Base-by-base conservation (phyloP, 64 coral and sea anemone species). In the Porites lutea region DNA sequence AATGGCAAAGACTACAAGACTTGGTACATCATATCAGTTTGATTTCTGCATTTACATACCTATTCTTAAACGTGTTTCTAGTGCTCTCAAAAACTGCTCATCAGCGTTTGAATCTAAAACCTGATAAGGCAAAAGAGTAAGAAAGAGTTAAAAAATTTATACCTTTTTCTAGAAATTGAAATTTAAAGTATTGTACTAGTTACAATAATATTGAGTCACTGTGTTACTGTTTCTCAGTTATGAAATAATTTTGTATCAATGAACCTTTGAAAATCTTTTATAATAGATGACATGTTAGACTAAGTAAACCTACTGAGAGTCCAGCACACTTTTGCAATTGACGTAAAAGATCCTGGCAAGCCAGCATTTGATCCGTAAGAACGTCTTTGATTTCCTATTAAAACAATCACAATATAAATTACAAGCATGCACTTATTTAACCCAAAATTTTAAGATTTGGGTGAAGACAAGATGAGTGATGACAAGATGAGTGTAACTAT, bases 91-190 rank as follows among this genome's bases (percentile, higher is more conserved):
- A 84, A 68, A 68, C 23, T 48, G 61, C 52, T 84, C 63, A 69
- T 84, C 81, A 68, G 64, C 81, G 69, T 51, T 84, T 84, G 47
- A 68, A 4, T 84, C 63, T 47, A 68, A 68, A 11, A 84, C 81
- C 81, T 83, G 61, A 45, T 65, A 19, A 16, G 18, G 48, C 67
- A 67, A 22, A 43, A 4, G 6, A 7, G 51, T 50, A 50, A 37
- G 0, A 37, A 37, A 37, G 27, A 37, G 27, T 37, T 37, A 37
- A 37, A 37, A 37, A n/a, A n/a, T n/a, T n/a, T n/a, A n/a, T 37
- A 37, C 27, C 27, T 0, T 37, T 37, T 37, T 37, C 27, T 37
- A 37, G 27, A 37, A 37, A 37, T 0, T 37, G 27, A 37, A 37
- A 37, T 37, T 37, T 37, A 37, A 37, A 37, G 27, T 37, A 37